phyloP scores from a whole-genome alignment of 2,888 invertebrate species.

The Hirtodrosophila duncani region DNA sequence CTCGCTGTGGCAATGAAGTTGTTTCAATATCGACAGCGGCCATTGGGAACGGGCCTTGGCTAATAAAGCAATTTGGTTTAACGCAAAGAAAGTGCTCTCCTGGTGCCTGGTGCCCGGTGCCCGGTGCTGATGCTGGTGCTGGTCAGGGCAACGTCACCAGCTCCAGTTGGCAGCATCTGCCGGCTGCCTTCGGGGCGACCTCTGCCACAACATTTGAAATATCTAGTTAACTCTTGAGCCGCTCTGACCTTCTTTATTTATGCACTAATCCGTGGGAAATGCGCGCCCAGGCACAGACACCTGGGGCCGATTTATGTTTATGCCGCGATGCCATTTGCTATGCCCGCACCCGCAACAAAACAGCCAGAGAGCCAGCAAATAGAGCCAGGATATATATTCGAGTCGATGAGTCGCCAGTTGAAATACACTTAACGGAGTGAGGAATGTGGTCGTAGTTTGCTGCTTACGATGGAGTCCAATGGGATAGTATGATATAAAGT shows the following conservation, averaged over 20 bases:
- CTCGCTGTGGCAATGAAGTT: constrained; percentile 62
- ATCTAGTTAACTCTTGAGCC: constrained; percentile 54
- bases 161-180: constrained; percentile 12
- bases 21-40: constrained; percentile 40
- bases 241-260: constrained; percentile 69
- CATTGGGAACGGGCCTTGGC: constrained; percentile 4
- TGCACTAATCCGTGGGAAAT: constrained; percentile 69
- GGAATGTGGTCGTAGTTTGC: no score
- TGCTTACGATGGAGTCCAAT: no score
- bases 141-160: constrained; percentile 10
- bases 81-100: neutral
- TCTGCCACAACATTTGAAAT: constrained; percentile 44
- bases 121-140: no score
- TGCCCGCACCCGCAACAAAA: constrained; percentile 52
- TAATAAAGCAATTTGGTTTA: constrained; percentile 62
- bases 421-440: no score
- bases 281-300: constrained; percentile 59
- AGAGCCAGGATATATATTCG: no score
- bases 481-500: no score
- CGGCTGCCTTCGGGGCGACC: constrained; percentile 12
- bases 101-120: no score
- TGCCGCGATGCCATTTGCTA: neutral
- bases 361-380: constrained; percentile 12
- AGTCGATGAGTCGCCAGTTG: no score
- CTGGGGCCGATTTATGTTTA: constrained; percentile 67